Base-by-base conservation (phyloP, 2,797 vertebrate genomes). In the Psittacula derbiana region DNA sequence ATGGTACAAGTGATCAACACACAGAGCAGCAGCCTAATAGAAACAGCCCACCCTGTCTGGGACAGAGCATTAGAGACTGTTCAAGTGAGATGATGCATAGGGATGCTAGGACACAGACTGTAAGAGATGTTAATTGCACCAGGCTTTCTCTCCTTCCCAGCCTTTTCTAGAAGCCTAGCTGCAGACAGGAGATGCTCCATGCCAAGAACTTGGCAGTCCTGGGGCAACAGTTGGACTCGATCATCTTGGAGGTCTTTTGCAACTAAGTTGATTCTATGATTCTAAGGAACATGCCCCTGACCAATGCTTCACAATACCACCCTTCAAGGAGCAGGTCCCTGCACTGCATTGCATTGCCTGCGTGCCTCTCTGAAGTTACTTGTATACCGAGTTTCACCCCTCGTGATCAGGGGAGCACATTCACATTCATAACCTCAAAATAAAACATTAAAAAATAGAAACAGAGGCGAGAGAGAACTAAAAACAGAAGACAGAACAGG, bases 1-100 rank as follows among this genome's bases (percentile, higher is more conserved):
- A 24, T 28, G 4, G 19, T n/a, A 19, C 25, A 57, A 80, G 52
- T 0, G 0, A 40, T 50, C 46, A 19, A 2, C 6, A 17, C 33
- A 20, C 20, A 8, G 25, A 1, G 55, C 30, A 69, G 49, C 1
- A 3, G 38, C 20, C 79, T 70, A 10, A 28, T 3, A 60, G 41
- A 52, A 73, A 19, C 23, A 61, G 7, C 10, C 4, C 20, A 9
- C 16, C 28, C 30, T 31, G 23, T 11, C 4, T 8, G 38, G 61
- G 52, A 47, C 33, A 67, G 50, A 60, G 41, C 36, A 33, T 12
- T 44, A 53, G 43, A 50, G 10, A 19, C 7, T 5, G 2, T 64
- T 52, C 47, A 47, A 31, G 19, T 1, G 33, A 76, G 73, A 18
- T 41, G 5, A 7, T 9, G 16, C 1, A 0, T 40, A 88, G 24